Evolutionary conservation across 2,888 invertebrate species (phyloP), one percentile per base, ranked within the genome.

Genomic region (Diarsia brunnea): DNA sequence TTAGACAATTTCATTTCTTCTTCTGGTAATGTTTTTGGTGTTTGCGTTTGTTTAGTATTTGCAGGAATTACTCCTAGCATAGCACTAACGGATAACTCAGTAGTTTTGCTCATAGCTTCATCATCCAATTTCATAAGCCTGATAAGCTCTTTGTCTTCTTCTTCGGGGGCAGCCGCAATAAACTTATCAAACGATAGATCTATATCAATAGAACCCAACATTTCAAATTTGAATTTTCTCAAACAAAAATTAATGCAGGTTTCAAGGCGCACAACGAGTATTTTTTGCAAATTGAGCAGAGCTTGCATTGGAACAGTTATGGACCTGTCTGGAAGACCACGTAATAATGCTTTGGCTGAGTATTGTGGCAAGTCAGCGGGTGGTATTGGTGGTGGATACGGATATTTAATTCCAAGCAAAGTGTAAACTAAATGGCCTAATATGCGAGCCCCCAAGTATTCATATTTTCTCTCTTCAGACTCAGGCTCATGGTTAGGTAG

Each of bases 231-330:
- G 86, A 96, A 97, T 60, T 91, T 92, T 72, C 95, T 92, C 12
- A 98, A 89, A 86, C 97, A 97, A 91, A 95, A 97, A 88, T 97
- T 97, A 21, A 97, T 95, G n/a, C 97, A 97, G 49, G 95, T 89
- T 86, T 97, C 97, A 24, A 97, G 81, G 2, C 95, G 92, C 16
- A 97, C 92, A 55, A 97, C 93, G 51, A 92, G 94, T 73, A 97
- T 93, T 81, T 94, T 94, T 43, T 91, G 90, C 21, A 90, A 84
- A 58, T 93, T 92, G 19, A 97, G 90, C 64, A 97, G 90, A 27
- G 85, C 86, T 88, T 96, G 95, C 90, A 97, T 94, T 43, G 95
- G 90, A 19, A 92, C 82, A 80, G 94, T 92, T 75, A 95, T 92
- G 4, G 94, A 91, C 80, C 89, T 92, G 73, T 97, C 96, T 14